Conservation (phyloP, 2,888 invertebrate species). For the Catocala nupta region DNA sequence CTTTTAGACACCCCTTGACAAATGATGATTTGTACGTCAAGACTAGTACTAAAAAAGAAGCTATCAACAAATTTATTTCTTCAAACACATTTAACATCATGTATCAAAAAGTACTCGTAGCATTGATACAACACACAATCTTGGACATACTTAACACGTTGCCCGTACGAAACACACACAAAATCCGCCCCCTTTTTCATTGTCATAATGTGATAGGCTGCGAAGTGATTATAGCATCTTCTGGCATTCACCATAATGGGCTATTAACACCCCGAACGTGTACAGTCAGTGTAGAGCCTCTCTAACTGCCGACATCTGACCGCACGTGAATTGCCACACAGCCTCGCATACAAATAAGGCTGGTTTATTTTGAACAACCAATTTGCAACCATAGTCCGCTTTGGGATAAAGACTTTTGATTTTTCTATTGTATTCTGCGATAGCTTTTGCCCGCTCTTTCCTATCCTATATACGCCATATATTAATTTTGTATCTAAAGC, state of each 20-base stretch:
- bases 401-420: not conserved
- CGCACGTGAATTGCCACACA: conserved; percentile 22
- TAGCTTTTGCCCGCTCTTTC: no score
- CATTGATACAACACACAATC: no score
- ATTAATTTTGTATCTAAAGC: no score
- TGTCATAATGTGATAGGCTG: not conserved
- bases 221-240: conserved; percentile 4
- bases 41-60: no score
- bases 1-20: no score
- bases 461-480: no score
- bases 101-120: no score
- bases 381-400: conserved; percentile 8
- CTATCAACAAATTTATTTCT: no score
- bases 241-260: not conserved
- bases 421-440: not conserved
- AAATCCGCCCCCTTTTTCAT: not conserved
- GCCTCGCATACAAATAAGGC: conserved; percentile 35
- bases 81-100: no score
- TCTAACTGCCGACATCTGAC: conserved; percentile 15
- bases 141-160: no score
- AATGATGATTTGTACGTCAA: no score
- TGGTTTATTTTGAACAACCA: conserved; percentile 19
- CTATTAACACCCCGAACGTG: conserved; percentile 3
- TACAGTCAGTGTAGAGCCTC: conserved; percentile 4
- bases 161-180: no score